Base-by-base conservation (phyloP, 2,113 vertebrate genomes). In the Anhinga rufa region DNA sequence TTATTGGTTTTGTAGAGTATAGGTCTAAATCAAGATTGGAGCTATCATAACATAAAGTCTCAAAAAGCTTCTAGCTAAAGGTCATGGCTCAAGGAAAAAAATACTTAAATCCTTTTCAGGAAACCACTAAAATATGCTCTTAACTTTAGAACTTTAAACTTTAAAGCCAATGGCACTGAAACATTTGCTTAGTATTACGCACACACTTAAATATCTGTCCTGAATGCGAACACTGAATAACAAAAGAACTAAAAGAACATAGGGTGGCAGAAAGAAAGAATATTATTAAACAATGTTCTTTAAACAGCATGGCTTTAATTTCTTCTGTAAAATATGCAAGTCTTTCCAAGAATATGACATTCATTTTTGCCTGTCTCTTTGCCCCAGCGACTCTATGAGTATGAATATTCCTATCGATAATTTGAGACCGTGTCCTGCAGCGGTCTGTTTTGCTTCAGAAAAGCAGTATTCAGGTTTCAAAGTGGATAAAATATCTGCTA, bases 281-380 rank as follows among this genome's bases (percentile, higher is more conserved):
- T 94, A 94, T 97, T 96, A 92, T 96, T 96, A 94, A 92, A 95
- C 77, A 93, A 82, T 80, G 77, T 89, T 91, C 81, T 88, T 95
- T 61, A 92, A 94, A 54, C 74, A 92, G 66, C 94, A 91, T 96
- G 94, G 88, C 77, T 97, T 97, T 95, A 91, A 94, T 94, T 97
- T 91, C 78, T 96, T 84, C 92, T 85, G 81, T 90, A 94, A 95
- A 97, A 97, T 93, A 97, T 97, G 96, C 92, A 95, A 96, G 93
- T 91, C 71, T 92, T 96, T 96, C 84, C 96, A 95, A 96, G 97
- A 97, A 96, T 96, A 94, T 97, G 97, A 95, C 87, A 94, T 97
- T 97, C 95, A 97, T 97, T 97, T 97, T 87, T 92, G 82, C 84
- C 76, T 95, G 70, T 76, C 61, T 91, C 94, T 96, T 94, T 95